phyloP scores from a whole-genome alignment of 2,113 vertebrate genomes.

The Amphiprion percula region DNA sequence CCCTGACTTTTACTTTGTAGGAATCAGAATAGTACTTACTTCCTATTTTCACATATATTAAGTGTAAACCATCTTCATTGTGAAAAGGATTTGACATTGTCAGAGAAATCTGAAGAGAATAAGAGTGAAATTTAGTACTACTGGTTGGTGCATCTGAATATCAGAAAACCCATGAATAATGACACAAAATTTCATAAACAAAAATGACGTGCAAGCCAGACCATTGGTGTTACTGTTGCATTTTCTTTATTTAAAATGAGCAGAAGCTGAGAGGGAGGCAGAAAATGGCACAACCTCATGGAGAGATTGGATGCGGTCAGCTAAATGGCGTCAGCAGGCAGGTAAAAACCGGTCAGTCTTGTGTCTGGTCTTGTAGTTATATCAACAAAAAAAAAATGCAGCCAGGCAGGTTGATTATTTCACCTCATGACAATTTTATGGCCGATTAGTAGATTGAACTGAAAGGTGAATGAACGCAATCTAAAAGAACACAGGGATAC shows the following conservation, averaged over 20 bases:
- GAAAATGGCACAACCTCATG: conserved; percentile 10
- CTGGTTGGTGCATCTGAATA: background rate
- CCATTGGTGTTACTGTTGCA: conserved; percentile 24
- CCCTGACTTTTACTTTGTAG: too few relatives aligned
- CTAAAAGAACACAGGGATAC: conserved; percentile 9
- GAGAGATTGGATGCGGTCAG: conserved; percentile 13
- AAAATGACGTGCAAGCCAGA: conserved; percentile 8
- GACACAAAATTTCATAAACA: background rate
- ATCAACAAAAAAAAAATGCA: conserved; percentile 7
- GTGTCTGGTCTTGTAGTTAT: background rate
- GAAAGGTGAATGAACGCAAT: conserved; percentile 1
- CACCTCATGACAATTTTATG: background rate
- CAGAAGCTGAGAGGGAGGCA: conserved; percentile 35
- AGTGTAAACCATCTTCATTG: background rate
- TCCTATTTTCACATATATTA: too few relatives aligned
- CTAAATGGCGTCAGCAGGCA: conserved; percentile 6
- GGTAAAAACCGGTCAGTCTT: background rate
- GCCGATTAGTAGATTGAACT: background rate
- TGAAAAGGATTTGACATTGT: background rate
- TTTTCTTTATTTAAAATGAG: conserved; percentile 56
- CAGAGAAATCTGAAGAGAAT: background rate
- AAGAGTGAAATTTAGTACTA: background rate
- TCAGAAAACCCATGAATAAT: background rate
- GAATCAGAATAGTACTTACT: too few relatives aligned
- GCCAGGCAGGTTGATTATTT: conserved; percentile 6